Base-by-base conservation (phyloP, 2,113 vertebrate species). In the Rousettus leschenaultii region DNA sequence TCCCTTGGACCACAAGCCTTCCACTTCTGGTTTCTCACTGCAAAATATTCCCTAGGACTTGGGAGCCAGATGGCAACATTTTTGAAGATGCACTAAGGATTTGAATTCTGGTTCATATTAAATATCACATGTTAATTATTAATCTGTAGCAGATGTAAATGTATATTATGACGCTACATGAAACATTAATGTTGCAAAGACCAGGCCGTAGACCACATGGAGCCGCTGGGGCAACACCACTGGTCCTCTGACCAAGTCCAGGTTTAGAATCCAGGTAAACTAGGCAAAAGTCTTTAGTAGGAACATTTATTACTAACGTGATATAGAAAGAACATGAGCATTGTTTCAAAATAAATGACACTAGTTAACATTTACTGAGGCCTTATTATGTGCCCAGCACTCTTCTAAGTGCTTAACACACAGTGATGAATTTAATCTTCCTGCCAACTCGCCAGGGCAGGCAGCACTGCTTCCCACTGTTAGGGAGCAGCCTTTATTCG, bases 81-180 rank as follows among this genome's bases (percentile, higher is more conserved):
- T 98, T 96, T 97, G 91, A 97, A 96, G 95, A 96, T 70, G 28
- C 85, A 86, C 77, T 92, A 91, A 96, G 93, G 90, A 94, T 93
- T 83, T 96, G 68, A 96, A 93, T 96, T 91, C 93, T 97, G 91
- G 86, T 96, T 96, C 28, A 7, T 93, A 97, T 96, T 97, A 97
- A 98, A 97, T 97, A 97, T 97, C 97, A 97, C 59, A 68, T 95
- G 91, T 97, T 93, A 98, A 98, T 98, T 97, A 97, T 98, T 97
- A 97, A 98, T 96, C 73, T 83, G 70, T 94, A 95, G 78, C 94
- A 97, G 96, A 97, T 96, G 93, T 96, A 96, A 97, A 96, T 93
- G 86, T 97, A 84, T 97, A 95, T 94, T 96, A 96, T 96, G 89
- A 83, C 9, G 84, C 55, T 84, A 7, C 45, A 93, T 94, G 95